Base-by-base conservation (phyloP, 2,113 vertebrate species). In the Solea solea region DNA sequence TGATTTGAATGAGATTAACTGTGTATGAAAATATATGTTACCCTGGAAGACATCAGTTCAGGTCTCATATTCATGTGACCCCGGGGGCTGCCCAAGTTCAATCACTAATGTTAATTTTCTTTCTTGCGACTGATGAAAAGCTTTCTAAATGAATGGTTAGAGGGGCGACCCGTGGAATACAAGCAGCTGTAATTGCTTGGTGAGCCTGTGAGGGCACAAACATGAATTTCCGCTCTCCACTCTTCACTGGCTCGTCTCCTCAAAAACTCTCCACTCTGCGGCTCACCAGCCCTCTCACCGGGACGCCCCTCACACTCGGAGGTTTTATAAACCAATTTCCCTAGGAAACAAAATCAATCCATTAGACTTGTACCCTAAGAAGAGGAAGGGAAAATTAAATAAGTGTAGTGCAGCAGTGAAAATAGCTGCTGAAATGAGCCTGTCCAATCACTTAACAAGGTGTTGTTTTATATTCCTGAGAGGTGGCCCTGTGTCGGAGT, bases 381-480 rank as follows among this genome's bases (percentile, higher is more conserved):
- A 51, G 71, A 68, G 78, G 56, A 60, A 45, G 62, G 60, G 72
- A 77, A 80, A 88, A 89, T 87, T 41, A 83, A 88, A 84, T 88
- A 89, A 87, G 90, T 86, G 86, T 68, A 41, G 34, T 56, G 74
- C 71, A 58, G 76, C 62, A 41, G 70, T 63, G 81, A 66, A 85
- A 76, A 66, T 67, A 76, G 79, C 65, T 58, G 53, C 68, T 59
- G 75, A 85, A 84, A 90, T 73, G 67, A 87, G 76, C 65, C 83
- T 80, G 85, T 86, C 81, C 87, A 85, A 85, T 88, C 85, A 75
- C 80, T 90, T 88, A 86, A 89, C 87, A 83, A 86, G 82, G 58
- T 76, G 71, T 83, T 46, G 55, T 77, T 90, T 91, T 82, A 87
- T 87, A 88, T 89, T 89, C 88, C 83, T 74, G 63, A 54, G 72